These are phyloP conservation scores for Catamblyrhynchus diadema DNA, from an alignment of 2,797 vertebrate species.

Conservation along the genomic window DNA sequence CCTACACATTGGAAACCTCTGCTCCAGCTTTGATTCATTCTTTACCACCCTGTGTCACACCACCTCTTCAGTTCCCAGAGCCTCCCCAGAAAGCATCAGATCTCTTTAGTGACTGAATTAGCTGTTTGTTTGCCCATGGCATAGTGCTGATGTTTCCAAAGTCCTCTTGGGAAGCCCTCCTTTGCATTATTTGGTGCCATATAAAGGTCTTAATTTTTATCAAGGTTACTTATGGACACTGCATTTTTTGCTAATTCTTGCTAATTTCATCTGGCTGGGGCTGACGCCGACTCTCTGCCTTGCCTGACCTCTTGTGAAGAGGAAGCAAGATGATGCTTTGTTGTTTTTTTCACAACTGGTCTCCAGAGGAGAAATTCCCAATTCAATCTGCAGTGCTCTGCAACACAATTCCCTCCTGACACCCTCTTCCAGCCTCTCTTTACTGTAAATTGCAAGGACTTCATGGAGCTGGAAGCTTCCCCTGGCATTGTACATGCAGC, in stretches of 20 bases:
- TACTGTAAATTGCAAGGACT: not conserved
- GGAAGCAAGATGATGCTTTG: slow-evolving; percentile 19
- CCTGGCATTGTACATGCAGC: not conserved
- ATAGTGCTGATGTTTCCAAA: not conserved
- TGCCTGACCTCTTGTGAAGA: not conserved
- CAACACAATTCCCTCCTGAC: not conserved
- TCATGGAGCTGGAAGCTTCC: slow-evolving; percentile 2
- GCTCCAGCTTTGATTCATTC: not conserved
- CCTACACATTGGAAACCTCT: not conserved
- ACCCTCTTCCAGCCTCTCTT: not conserved
- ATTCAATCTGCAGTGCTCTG: not conserved
- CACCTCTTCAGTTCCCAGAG: not conserved
- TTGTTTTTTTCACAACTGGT: not conserved
- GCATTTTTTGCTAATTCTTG: slow-evolving; percentile 17
- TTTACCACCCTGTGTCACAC: not conserved
- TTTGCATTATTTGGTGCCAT: not conserved
- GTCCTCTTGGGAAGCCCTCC: not conserved
- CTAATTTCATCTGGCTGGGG: not conserved
- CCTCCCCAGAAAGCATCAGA: not conserved
- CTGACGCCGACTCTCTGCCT: not conserved
- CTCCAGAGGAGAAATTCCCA: not conserved
- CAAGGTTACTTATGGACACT: not conserved
- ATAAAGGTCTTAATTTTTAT: not conserved
- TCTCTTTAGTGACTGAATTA: not conserved
- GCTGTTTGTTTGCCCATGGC: not conserved